Conservation (phyloP, 2,888 invertebrate species). For the Catonia carolina region DNA sequence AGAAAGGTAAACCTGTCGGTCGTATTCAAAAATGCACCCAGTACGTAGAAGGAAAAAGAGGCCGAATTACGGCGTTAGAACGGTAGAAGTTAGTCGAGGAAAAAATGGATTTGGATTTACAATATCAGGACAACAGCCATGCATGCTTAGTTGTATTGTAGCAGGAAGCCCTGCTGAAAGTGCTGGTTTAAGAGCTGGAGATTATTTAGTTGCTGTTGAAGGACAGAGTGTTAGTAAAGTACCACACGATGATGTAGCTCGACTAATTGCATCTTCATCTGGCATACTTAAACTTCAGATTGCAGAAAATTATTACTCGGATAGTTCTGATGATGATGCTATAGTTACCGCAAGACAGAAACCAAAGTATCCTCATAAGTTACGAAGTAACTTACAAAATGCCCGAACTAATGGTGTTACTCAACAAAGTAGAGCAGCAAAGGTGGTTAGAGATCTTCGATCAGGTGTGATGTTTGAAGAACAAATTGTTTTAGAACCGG, state of each 20-base stretch:
- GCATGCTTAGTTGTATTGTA: slow-evolving; percentile 89
- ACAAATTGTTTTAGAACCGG: slow-evolving; percentile 24
- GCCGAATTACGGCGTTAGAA: slow-evolving; percentile 66
- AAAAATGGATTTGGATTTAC: slow-evolving; percentile 95
- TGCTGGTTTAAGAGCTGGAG: slow-evolving; percentile 85
- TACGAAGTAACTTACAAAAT: slow-evolving; percentile 29
- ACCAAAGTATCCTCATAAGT: slow-evolving; percentile 54
- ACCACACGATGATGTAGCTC: slow-evolving; percentile 88
- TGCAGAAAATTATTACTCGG: slow-evolving; percentile 78
- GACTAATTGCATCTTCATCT: slow-evolving; percentile 78
- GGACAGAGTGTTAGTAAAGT: slow-evolving; percentile 85
- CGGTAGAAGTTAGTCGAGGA: slow-evolving; percentile 79
- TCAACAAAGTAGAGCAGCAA: slow-evolving; percentile 45
- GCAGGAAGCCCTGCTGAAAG: slow-evolving; percentile 82
- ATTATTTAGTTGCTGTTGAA: slow-evolving; percentile 87
- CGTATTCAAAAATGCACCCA: slow-evolving; percentile 48
- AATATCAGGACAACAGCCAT: slow-evolving; percentile 93
- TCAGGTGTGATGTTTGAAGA: slow-evolving; percentile 48
- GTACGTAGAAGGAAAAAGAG: slow-evolving; percentile 61
- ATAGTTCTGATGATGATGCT: slow-evolving; percentile 74
- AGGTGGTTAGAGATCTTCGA: slow-evolving; percentile 48
- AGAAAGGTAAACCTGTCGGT: too few species aligned
- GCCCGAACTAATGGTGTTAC: slow-evolving; percentile 24
- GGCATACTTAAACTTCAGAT: slow-evolving; percentile 79
- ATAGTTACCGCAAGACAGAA: slow-evolving; percentile 52